Evolutionary conservation across 2,888 invertebrate genomes (phyloP).

Genomic region (Muschampia plurimacula): DNA sequence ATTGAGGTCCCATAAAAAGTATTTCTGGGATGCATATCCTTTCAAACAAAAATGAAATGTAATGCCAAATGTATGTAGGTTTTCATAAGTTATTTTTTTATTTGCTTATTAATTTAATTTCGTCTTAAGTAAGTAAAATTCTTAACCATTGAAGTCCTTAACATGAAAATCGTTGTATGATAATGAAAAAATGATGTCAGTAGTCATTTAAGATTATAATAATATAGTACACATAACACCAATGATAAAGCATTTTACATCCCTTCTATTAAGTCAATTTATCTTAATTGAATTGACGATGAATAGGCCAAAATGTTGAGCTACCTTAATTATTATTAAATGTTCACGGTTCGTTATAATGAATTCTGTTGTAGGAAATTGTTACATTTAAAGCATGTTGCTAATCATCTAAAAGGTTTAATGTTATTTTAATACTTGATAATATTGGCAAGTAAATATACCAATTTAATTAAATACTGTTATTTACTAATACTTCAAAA

Average conservation of each 20-base stretch:
- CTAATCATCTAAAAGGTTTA: not conserved
- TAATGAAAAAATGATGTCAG: not conserved
- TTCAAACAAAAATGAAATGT: too few species aligned
- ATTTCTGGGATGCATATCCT: too few species aligned
- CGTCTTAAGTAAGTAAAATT: too few species aligned
- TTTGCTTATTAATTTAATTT: too few species aligned
- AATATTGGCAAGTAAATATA: not conserved
- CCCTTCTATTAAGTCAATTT: not conserved
- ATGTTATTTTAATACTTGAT: not conserved
- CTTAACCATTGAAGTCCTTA: too few species aligned
- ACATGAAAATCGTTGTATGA: not conserved
- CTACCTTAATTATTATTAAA: slow-evolving; percentile 5
- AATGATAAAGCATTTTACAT: not conserved
- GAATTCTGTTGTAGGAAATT: not conserved
- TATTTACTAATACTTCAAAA: not conserved
- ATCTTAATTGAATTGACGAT: slow-evolving; percentile 6
- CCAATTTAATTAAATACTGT: not conserved
- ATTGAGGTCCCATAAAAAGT: too few species aligned
- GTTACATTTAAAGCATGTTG: not conserved
- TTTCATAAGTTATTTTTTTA: too few species aligned
- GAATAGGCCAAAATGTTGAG: slow-evolving; percentile 1
- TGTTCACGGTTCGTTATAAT: not conserved
- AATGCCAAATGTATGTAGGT: too few species aligned
- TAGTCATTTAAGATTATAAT: not conserved
- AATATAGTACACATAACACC: not conserved